Percentiles rank a stretch among this genome's conserved stretches.
Conservation (phyloP, 1,140 invertebrate species). For the Bicyclus anynana region DNA sequence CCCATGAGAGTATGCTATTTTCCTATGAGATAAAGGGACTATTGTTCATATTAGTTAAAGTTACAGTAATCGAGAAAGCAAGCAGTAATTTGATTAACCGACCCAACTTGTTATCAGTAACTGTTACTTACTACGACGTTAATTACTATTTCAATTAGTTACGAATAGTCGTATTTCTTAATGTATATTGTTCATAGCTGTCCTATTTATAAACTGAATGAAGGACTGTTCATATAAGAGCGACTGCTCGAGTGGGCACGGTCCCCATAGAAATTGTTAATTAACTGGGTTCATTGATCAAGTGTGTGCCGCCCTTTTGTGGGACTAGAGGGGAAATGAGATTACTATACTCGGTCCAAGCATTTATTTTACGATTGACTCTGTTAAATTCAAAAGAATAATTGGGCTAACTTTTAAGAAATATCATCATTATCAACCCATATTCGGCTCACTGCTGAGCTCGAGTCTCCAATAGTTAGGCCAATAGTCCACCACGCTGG, state of each 20-base stretch:
- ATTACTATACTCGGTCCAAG: too few relatives aligned
- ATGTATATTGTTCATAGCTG: background rate
- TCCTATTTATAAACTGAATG: background rate
- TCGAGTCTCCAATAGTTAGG: too few relatives aligned
- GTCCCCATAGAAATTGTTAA: background rate
- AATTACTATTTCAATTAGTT: constrained; percentile 1
- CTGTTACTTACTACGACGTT: background rate
- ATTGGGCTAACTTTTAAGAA: too few relatives aligned
- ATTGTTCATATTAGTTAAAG: too few relatives aligned
- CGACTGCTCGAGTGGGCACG: background rate
- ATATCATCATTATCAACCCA: too few relatives aligned
- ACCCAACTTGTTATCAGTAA: background rate
- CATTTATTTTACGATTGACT: too few relatives aligned
- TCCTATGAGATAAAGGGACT: too few relatives aligned
- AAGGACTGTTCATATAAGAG: background rate
- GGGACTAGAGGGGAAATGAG: too few relatives aligned
- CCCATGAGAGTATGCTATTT: too few relatives aligned
- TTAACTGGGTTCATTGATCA: background rate
- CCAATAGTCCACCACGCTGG: too few relatives aligned
- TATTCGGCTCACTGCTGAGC: too few relatives aligned
- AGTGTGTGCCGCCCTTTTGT: background rate
- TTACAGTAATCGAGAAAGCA: background rate
- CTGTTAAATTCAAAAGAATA: too few relatives aligned
- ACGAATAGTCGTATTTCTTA: background rate
- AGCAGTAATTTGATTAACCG: background rate